Conservation (phyloP, 2,888 invertebrate species). For the Sylvicola cinctus region DNA sequence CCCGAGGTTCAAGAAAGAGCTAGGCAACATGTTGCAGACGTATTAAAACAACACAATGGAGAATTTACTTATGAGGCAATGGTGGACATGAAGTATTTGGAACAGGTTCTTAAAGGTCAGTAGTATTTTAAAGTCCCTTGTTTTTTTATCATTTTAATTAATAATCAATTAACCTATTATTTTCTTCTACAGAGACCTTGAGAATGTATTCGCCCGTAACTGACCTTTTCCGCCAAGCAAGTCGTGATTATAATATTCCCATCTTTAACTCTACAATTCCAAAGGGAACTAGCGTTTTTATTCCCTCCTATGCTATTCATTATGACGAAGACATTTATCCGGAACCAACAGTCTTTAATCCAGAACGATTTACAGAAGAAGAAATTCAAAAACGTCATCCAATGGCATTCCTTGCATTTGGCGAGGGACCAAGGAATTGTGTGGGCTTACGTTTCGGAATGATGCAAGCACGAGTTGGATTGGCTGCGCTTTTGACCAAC, state of each 20-base stretch:
- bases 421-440: conserved; percentile 19
- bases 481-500: conserved; percentile 14
- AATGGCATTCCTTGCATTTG: conserved; percentile 17
- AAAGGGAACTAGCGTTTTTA: conserved; percentile 28
- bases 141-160: no score
- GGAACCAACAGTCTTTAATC: conserved; percentile 37
- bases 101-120: conserved; percentile 26
- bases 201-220: conserved; percentile 32
- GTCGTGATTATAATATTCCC: conserved; percentile 26
- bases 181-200: conserved; percentile 26
- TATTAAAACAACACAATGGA: conserved; percentile 19
- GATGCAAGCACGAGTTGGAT: conserved; percentile 17
- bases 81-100: conserved; percentile 27
- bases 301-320: conserved; percentile 36
- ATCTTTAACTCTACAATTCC: conserved; percentile 26
- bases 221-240: conserved; percentile 25
- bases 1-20: conserved; percentile 24
- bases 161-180: not conserved
- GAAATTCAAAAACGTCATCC: conserved; percentile 18
- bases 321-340: conserved; percentile 36
- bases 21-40: conserved; percentile 22
- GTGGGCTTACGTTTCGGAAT: conserved; percentile 22
- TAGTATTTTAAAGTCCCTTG: no score
- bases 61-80: conserved; percentile 26
- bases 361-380: conserved; percentile 34